Conservation (phyloP, 2,888 invertebrate species). For the Clusia tigrina region DNA sequence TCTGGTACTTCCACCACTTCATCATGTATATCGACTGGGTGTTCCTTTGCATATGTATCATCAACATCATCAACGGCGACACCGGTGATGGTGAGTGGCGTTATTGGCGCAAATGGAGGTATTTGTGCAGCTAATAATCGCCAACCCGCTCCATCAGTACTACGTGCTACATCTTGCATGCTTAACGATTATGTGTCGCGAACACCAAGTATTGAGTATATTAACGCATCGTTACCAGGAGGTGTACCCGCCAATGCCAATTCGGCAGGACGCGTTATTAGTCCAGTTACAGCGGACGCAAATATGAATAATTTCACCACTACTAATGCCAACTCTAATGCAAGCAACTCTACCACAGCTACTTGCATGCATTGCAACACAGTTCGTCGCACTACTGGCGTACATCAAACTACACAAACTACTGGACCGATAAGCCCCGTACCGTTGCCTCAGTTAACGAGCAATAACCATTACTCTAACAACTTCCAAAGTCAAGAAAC, state of each 20-base stretch:
- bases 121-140: slow-evolving; percentile 23
- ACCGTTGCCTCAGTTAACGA: slow-evolving; percentile 49
- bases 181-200: slow-evolving; percentile 42
- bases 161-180: neutral
- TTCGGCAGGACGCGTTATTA: slow-evolving; percentile 43
- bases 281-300: slow-evolving; percentile 36
- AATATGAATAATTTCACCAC: neutral
- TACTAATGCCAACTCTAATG: slow-evolving; percentile 1
- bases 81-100: slow-evolving; percentile 11
- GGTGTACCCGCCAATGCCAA: too few species aligned
- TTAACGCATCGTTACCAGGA: slow-evolving; percentile 41
- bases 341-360: slow-evolving; percentile 32
- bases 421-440: slow-evolving; percentile 65
- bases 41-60: neutral
- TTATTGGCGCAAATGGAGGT: too few species aligned
- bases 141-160: slow-evolving; percentile 21
- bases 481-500: slow-evolving; percentile 4
- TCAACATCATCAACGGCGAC: slow-evolving; percentile 16
- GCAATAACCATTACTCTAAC: slow-evolving; percentile 12
- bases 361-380: slow-evolving; percentile 64
- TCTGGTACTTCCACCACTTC: neutral
- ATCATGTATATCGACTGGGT: slow-evolving; percentile 11
- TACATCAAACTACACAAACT: slow-evolving; percentile 65
- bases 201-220: slow-evolving; percentile 47
- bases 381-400: slow-evolving; percentile 62